These are phyloP conservation scores for Hydropotes inermis DNA, from an alignment of 2,113 vertebrate genomes.

Conservation along the genomic window DNA sequence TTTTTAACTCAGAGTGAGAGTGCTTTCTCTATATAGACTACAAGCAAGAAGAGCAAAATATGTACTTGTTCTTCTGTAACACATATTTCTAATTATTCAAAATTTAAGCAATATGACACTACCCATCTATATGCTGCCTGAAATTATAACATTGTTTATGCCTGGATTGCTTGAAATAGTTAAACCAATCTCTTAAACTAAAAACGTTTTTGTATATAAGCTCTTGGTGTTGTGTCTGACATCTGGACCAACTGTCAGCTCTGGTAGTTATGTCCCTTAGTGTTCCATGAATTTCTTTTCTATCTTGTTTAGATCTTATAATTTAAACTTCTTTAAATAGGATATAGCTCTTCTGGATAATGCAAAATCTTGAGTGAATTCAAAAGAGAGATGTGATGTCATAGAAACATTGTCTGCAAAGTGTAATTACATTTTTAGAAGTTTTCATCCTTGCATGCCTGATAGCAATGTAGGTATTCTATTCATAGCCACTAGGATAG, in stretches of 20 bases:
- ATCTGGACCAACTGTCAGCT: slow-evolving; percentile 59
- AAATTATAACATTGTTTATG: background rate
- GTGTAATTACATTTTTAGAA: background rate
- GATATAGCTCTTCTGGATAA: slow-evolving; percentile 42
- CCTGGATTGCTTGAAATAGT: slow-evolving; percentile 26
- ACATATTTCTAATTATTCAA: background rate
- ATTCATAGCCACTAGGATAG: background rate
- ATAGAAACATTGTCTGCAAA: slow-evolving; percentile 23
- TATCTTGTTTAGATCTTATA: slow-evolving; percentile 31
- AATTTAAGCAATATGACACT: background rate
- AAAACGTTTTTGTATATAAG: slow-evolving; percentile 12
- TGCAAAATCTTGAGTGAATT: slow-evolving; percentile 21
- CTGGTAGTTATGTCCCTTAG: slow-evolving; percentile 43
- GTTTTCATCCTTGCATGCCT: background rate
- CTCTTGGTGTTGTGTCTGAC: slow-evolving; percentile 58
- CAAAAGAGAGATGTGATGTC: background rate
- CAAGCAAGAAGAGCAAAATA: background rate
- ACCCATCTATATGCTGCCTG: background rate
- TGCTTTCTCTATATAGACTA: background rate
- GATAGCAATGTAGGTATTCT: background rate
- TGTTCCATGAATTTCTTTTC: slow-evolving; percentile 52
- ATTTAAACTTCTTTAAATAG: slow-evolving; percentile 61
- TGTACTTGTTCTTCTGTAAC: background rate
- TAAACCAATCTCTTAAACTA: slow-evolving; percentile 30
- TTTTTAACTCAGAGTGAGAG: background rate